Base-by-base conservation (phyloP, 2,113 vertebrate genomes). In the Xenopus borealis region DNA sequence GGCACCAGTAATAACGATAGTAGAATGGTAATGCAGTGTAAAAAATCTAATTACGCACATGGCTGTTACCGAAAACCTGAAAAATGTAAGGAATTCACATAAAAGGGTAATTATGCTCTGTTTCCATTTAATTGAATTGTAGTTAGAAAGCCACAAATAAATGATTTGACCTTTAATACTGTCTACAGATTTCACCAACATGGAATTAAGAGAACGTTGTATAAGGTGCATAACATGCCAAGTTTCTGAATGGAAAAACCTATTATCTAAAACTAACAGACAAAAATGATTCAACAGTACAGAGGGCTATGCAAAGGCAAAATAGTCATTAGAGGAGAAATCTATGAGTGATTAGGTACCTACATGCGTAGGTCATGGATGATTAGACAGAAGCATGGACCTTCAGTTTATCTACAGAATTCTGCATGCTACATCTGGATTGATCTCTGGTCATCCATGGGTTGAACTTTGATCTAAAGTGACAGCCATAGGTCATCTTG, bases 11-110 rank as follows among this genome's bases (percentile, higher is more conserved):
- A 69, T 19, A 52, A 63, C 27, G 33, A 27, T 45, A 63, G 53
- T 76, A 76, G 30, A 57, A 62, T 13, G 66, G 44, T 68, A 76
- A 76, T 68, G 57, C 58, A 44, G 58, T 55, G 73, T 67, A 53
- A 75, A 69, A 61, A 45, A 17, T 55, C 27, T 23, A 69, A 76
- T 76, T 76, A 69, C 23, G 58, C 73, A 23, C 72, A 69, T 18
- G 58, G 50, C 66, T 69, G 57, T 59, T 71, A 63, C 40, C 27
- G 58, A 76, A 62, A 63, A 44, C 14, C 59, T 69, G 9, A 69
- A 59, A 71, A 69, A 76, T 76, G n/a, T 57, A 40, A 76, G 69
- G 66, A 69, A 76, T 69, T 67, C 18, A 17, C 18, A 19, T 20
- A 14, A 62, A 75, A 52, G 46, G 12, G 65, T 47, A 50, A 67